These are phyloP conservation scores for Platyscapa corneri DNA, from an alignment of 1,140 invertebrate genomes.

Conservation along the genomic window DNA sequence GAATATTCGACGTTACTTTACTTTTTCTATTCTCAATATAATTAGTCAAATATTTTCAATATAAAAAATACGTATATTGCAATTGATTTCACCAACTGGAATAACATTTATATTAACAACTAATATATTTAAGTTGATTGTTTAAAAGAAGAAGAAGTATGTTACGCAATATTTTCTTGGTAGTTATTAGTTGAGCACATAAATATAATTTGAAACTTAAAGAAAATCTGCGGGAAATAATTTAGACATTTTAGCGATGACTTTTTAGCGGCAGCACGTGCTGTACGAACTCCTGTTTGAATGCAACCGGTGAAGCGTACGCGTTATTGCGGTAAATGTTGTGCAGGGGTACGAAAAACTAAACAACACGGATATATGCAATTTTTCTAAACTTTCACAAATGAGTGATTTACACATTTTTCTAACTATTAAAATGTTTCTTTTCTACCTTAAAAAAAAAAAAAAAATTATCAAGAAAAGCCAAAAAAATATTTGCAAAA, in stretches of 20 bases:
- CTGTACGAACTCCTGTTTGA: not conserved
- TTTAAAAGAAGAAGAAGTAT: not conserved
- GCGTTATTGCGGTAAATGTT: not conserved
- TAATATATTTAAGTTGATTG: not conserved
- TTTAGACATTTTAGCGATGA: not conserved
- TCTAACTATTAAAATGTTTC: too few species aligned
- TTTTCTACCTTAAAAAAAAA: too few species aligned
- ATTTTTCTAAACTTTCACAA: too few species aligned
- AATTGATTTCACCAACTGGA: not conserved
- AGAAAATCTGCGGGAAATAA: not conserved
- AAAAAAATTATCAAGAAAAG: too few species aligned
- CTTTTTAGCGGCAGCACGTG: not conserved
- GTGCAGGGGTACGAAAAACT: constrained; percentile 4
- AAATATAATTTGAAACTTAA: not conserved
- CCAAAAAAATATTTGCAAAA: not conserved
- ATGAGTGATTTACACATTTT: too few species aligned
- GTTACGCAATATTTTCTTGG: not conserved
- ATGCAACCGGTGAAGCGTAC: not conserved
- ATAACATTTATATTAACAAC: not conserved
- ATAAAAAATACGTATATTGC: too few species aligned
- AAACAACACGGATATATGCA: too few species aligned
- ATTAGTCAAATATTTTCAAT: too few species aligned
- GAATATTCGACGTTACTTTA: not conserved
- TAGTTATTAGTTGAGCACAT: not conserved
- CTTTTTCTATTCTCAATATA: too few species aligned